Evolutionary conservation across 1,140 invertebrate species (phyloP).

Genomic region (Trichoplusia ni): DNA sequence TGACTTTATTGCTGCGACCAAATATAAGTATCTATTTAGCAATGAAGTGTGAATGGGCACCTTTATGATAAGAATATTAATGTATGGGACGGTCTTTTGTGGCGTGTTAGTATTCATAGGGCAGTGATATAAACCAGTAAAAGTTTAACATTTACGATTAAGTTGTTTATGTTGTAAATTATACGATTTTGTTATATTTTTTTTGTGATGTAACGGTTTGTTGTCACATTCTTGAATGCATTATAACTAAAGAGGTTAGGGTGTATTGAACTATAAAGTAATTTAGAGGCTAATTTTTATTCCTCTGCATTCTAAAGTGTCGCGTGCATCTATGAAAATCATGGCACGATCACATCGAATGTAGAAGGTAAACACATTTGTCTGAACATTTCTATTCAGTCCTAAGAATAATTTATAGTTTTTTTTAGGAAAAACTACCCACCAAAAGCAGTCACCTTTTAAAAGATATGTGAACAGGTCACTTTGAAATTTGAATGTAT

Average conservation of each 20-base stretch:
- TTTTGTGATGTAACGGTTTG: constrained; percentile 19
- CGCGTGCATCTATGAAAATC: too few species aligned
- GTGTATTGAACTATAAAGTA: neutral
- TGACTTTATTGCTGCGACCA: constrained; percentile 5
- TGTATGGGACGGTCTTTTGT: neutral
- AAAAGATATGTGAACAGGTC: too few species aligned
- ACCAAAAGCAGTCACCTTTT: too few species aligned
- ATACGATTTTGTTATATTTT: constrained; percentile 19
- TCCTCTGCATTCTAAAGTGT: too few species aligned
- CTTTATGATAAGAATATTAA: constrained; percentile 21
- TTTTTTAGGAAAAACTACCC: too few species aligned
- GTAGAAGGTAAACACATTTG: too few species aligned
- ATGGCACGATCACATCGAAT: too few species aligned
- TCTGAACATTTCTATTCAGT: too few species aligned
- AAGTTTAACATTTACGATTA: neutral
- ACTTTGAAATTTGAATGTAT: too few species aligned
- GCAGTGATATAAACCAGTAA: constrained; percentile 12
- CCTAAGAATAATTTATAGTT: too few species aligned
- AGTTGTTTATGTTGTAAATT: constrained; percentile 20
- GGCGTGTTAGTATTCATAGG: constrained; percentile 14
- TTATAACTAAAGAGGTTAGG: neutral
- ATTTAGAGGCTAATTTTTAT: neutral
- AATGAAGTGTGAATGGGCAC: constrained; percentile 1
- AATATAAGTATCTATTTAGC: constrained; percentile 18
- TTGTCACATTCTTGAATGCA: constrained; percentile 10